A percentile compares a stretch with the other conserved stretches of the same genome.
These are phyloP conservation scores for Chrysaora quinquecirrha DNA, from an alignment of 30 jellyfish, hydroid and myxozoan genomes.

Conservation along the genomic window DNA sequence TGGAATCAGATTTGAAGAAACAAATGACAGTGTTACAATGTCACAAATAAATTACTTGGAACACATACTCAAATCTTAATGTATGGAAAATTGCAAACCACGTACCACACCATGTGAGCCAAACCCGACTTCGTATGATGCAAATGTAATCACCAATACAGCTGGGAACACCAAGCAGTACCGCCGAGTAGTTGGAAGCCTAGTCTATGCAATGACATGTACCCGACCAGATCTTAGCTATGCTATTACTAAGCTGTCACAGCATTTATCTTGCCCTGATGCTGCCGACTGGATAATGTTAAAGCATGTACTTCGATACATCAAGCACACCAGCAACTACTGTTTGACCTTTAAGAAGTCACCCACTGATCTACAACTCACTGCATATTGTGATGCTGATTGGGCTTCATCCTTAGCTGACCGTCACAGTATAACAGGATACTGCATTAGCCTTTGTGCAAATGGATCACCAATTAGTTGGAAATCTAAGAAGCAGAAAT, in stretches of 20 bases:
- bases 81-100: conserved; percentile 46
- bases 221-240: neutral
- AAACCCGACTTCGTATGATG: neutral
- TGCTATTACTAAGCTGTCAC: neutral
- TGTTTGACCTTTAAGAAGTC: conserved; percentile 11
- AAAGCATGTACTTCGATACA: neutral
- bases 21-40: conserved; percentile 11
- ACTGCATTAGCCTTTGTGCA: conserved; percentile 23
- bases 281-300: neutral
- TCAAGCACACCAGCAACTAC: conserved; percentile 36
- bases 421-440: conserved; percentile 58
- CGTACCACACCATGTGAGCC: conserved; percentile 49
- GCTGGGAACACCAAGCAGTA: neutral
- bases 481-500: conserved; percentile 21
- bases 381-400: conserved; percentile 62
- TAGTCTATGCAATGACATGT: neutral
- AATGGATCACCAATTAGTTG: conserved; percentile 28
- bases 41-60: conserved; percentile 1
- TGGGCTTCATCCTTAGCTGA: conserved; percentile 65
- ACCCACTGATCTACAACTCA: conserved; percentile 9
- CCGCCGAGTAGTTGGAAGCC: neutral
- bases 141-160: neutral
- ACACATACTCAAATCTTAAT: neutral
- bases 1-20: neutral
- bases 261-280: neutral